Evolutionary conservation across 2,113 vertebrate species (phyloP), one percentile per base, ranked within the genome.

Genomic region (Hypocryptadius cinnamomeus): DNA sequence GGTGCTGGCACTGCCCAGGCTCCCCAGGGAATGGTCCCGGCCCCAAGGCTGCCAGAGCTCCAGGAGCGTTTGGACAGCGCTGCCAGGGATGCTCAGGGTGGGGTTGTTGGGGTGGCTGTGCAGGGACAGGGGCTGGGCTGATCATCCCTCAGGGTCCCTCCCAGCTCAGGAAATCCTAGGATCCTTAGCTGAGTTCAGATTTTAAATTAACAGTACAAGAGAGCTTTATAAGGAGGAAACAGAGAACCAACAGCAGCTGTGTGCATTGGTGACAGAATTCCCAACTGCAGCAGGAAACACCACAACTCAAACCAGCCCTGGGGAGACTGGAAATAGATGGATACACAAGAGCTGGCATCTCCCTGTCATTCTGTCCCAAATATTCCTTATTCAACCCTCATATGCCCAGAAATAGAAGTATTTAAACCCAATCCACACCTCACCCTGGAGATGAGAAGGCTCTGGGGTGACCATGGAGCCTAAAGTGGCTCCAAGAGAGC

Each of bases 91-190:
- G 72, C 22, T 3, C 78, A 76, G 70, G 54, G 39, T 39, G 70
- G 78, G 40, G 0, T 15, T 82, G 11, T 19, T 89, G 54, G 47
- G 54, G 61, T 6, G 45, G 8, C 24, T 69, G 54, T 0, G 54
- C 47, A 82, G 61, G 30, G 19, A 0, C 37, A 37, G 50, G 35
- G 5, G 15, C 7, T 27, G 59, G 0, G 1, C 3, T 27, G 5
- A 18, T 17, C 7, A 3, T 22, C 40, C 51, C 4, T 27, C 17
- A 0, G 70, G 13, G 16, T 8, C 22, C 21, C 2, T 88, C 1
- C n/a, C 53, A 30, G 2, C 15, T 60, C 39, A 12, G 45, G 17
- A 23, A 31, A 47, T 11, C 6, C 61, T 3, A 2, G 35, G 47
- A 54, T 76, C 12, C 54, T 27, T 6, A 61, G 31, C 30, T 54